Conservation (phyloP, 2,888 invertebrate genomes). For the Molorchus minor region DNA sequence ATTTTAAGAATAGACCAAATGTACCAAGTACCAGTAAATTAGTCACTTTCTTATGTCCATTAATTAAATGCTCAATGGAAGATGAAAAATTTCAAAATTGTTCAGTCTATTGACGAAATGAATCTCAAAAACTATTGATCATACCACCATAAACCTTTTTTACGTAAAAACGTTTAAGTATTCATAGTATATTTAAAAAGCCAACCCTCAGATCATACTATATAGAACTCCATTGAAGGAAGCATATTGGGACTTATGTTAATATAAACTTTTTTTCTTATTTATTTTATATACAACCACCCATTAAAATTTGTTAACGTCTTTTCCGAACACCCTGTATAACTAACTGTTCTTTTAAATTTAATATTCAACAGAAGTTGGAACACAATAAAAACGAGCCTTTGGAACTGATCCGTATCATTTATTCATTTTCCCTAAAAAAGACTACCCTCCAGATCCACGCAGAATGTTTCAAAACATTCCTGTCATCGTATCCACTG, state of each 20-base stretch:
- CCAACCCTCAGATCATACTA: not conserved
- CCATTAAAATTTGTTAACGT: not conserved
- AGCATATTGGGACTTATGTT: not conserved
- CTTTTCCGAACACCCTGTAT: not conserved
- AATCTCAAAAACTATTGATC: not conserved
- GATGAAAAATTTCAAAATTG: not conserved
- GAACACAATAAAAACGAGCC: not conserved
- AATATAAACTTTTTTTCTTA: not conserved
- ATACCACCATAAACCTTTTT: too few species aligned
- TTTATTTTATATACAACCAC: not conserved
- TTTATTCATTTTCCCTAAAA: conserved; percentile 20
- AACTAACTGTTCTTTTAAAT: not conserved
- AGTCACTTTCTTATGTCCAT: not conserved
- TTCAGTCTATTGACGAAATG: not conserved
- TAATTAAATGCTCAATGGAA: not conserved
- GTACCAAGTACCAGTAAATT: too few species aligned
- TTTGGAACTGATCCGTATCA: conserved; percentile 24
- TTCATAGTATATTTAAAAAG: too few species aligned
- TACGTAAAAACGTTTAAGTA: too few species aligned
- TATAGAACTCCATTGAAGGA: not conserved
- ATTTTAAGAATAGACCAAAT: not conserved
- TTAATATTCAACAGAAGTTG: not conserved
- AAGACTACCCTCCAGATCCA: conserved; percentile 27
- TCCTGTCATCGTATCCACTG: conserved; percentile 48
- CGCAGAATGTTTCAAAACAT: conserved; percentile 49